Evolutionary conservation across 2,797 vertebrate species (phyloP).

Genomic region (Amblyraja radiata): DNA sequence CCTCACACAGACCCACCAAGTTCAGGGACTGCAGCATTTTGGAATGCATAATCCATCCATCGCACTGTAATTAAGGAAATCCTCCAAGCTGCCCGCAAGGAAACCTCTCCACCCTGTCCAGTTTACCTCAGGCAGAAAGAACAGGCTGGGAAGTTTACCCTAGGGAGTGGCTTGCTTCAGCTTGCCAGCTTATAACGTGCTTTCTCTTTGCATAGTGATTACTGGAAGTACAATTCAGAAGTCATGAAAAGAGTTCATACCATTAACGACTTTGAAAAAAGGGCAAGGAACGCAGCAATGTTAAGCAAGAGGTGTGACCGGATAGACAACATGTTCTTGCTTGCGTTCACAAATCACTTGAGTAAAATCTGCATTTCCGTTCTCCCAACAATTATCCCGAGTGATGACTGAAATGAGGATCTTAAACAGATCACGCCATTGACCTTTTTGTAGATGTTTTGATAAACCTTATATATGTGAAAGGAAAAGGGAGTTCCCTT

Average conservation of each 20-base stretch:
- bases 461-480: conserved; percentile 46
- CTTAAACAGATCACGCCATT: conserved; percentile 28
- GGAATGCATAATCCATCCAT: not conserved
- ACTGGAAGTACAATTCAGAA: not conserved
- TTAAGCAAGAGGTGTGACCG: conserved; percentile 12
- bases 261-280: not conserved
- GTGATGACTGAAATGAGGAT: conserved; percentile 35
- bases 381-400: not conserved
- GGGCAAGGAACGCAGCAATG: not conserved
- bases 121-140: not conserved
- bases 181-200: not conserved
- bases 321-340: conserved; percentile 34
- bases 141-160: not conserved
- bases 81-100: not conserved
- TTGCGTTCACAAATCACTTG: not conserved
- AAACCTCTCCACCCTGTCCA: conserved; percentile 13
- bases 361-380: conserved; percentile 36
- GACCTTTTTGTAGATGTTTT: conserved; percentile 48
- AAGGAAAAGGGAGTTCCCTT: conserved; percentile 65
- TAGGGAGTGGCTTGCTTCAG: not conserved
- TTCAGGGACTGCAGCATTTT: not conserved
- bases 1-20: not conserved
- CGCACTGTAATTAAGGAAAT: not conserved
- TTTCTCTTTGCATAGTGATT: conserved; percentile 15
- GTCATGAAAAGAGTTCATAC: conserved; percentile 7